Base-by-base conservation (phyloP, 1,140 invertebrate genomes). In the Battus philenor region DNA sequence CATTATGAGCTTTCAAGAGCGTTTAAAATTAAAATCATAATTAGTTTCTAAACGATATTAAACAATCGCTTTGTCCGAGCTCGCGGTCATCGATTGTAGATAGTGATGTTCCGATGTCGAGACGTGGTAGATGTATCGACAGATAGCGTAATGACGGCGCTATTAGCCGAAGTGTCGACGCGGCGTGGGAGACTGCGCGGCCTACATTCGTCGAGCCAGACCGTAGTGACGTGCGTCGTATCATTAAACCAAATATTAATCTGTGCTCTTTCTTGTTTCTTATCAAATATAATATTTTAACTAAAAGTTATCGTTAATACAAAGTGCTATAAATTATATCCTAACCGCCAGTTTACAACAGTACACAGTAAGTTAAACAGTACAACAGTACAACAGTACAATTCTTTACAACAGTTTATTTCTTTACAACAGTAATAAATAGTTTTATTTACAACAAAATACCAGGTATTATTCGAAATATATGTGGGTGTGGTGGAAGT, bases 131-230 rank as follows among this genome's bases (percentile, higher is more conserved):
- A 76, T 74, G 63, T 76, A 76, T 71, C 68, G 59, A 53, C 38
- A 66, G 74, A 81, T 78, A 78, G 41, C 47, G 59, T 76, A 80
- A 80, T 76, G 68, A 71, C 67, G 57, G n/a, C 47, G 55, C 70
- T 66, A 76, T 78, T 78, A 77, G 62, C 49, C 62, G 54, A 76
- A 74, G 74, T 76, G 76, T 80, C 68, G 77, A 76, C 68, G n/a
- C n/a, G 59, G 58, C 76, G 77, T 81, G 77, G 77, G 77, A 81
- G 67, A 60, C 44, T 43, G 22, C 47, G 50, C 59, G 72, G 48
- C 72, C 70, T 61, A 76, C 67, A 68, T 68, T 54, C 58, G 57
- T n/a, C n/a, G n/a, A n/a, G n/a, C n/a, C n/a, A n/a, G n/a, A 12
- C 18, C 9, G 13, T 39, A 39, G 34, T 22, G 34, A 39, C 9